Evolutionary conservation across 2,888 invertebrate species (phyloP).

Genomic region (Pyralis farinalis): DNA sequence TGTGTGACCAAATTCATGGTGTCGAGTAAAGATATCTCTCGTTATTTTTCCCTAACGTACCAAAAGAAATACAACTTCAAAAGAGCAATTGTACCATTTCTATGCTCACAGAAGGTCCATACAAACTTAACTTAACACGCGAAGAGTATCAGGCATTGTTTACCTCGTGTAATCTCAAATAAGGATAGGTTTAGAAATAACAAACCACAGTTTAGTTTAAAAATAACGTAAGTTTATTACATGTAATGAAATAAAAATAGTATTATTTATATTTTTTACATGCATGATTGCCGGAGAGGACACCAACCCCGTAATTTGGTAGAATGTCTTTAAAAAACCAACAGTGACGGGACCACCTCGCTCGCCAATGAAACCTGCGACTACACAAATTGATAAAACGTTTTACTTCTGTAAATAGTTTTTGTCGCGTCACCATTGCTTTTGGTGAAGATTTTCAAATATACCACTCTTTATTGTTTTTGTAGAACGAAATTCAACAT

Average conservation of each 20-base stretch:
- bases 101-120: too few species aligned
- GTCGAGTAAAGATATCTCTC: too few species aligned
- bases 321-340: slow-evolving; percentile 28
- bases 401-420: not conserved
- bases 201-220: slow-evolving; percentile 67
- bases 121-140: too few species aligned
- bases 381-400: not conserved
- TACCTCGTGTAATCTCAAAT: too few species aligned
- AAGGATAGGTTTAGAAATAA: slow-evolving; percentile 24
- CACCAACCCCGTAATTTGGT: slow-evolving; percentile 29
- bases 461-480: slow-evolving; percentile 20
- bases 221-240: slow-evolving; percentile 81
- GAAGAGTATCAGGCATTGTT: too few species aligned
- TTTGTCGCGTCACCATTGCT: slow-evolving; percentile 39
- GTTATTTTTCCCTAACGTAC: too few species aligned
- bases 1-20: too few species aligned
- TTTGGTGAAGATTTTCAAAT: slow-evolving; percentile 39
- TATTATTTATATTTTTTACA: slow-evolving; percentile 69
- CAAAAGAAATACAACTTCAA: too few species aligned
- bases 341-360: slow-evolving; percentile 30
- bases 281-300: slow-evolving; percentile 40
- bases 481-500: too few species aligned
- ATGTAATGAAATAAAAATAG: slow-evolving; percentile 79
- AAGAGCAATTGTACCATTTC: too few species aligned
- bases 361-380: not conserved